Percentiles rank a stretch among this genome's conserved stretches.
phyloP scores from a whole-genome alignment of 2,797 vertebrate genomes.

The Cryptoblepharus egeriae region DNA sequence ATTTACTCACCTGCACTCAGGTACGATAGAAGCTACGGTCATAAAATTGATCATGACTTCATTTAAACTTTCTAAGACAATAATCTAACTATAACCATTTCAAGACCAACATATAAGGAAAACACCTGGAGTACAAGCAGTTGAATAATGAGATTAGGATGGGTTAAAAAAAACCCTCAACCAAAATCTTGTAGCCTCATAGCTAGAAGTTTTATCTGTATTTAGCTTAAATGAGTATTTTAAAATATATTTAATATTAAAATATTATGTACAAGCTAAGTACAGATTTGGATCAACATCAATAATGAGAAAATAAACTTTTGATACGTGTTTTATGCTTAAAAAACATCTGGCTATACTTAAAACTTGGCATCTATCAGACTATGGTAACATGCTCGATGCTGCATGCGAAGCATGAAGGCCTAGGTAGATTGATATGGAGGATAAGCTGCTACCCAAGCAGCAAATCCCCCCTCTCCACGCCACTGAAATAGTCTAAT shows the following conservation, averaged over 20 bases:
- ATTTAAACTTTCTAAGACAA: slow-evolving; percentile 54
- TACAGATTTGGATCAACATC: background rate
- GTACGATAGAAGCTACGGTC: slow-evolving; percentile 41
- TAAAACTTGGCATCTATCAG: too few species aligned
- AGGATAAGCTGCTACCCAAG: too few species aligned
- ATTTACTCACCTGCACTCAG: slow-evolving; percentile 56
- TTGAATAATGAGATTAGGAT: slow-evolving; percentile 60
- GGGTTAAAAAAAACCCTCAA: background rate
- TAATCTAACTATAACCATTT: slow-evolving; percentile 47
- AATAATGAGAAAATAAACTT: background rate
- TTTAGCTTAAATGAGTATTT: background rate
- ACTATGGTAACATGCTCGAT: too few species aligned
- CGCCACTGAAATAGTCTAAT: too few species aligned
- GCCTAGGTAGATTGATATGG: too few species aligned
- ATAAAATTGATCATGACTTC: slow-evolving; percentile 60
- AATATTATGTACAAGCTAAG: slow-evolving; percentile 29
- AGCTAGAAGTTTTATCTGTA: background rate
- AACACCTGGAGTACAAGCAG: slow-evolving; percentile 61
- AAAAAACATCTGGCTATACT: background rate
- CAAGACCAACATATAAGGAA: slow-evolving; percentile 35
- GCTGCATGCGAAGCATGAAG: too few species aligned
- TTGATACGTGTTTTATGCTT: background rate
- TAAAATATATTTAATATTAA: background rate
- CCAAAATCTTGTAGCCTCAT: slow-evolving; percentile 19
- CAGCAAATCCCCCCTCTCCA: too few species aligned